Conservation (phyloP, 2,888 invertebrate genomes). For the Dynastes hyllus region DNA sequence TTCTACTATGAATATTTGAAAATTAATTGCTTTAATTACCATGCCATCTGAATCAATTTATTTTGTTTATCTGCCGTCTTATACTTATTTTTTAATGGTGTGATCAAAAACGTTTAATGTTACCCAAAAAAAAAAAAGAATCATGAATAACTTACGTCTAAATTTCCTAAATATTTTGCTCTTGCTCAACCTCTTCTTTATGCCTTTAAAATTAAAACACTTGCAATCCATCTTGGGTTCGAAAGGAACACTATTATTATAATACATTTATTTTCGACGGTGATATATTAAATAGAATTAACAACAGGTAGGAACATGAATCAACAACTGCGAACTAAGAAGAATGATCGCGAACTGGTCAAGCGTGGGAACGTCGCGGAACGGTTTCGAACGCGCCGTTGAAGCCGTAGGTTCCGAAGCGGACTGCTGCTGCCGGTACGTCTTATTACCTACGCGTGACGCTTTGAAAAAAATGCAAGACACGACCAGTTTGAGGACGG, state of each 20-base stretch:
- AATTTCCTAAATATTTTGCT: constrained; percentile 51
- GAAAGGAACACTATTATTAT: constrained; percentile 11
- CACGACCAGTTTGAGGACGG: constrained; percentile 31
- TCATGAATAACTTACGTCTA: constrained; percentile 38
- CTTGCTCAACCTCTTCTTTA: constrained; percentile 53
- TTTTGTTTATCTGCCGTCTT: too few species aligned
- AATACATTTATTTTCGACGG: neutral
- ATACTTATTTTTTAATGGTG: too few species aligned
- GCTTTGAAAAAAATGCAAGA: constrained; percentile 35
- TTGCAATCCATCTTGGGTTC: constrained; percentile 48
- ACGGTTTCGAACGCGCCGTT: constrained; percentile 9
- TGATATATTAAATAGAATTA: neutral
- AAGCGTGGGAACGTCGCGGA: constrained; percentile 33
- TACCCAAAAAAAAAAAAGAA: too few species aligned
- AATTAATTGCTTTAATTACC: neutral
- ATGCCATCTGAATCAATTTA: too few species aligned
- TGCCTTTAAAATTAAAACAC: constrained; percentile 53
- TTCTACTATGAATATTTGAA: too few species aligned
- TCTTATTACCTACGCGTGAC: constrained; percentile 37
- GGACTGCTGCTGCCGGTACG: neutral
- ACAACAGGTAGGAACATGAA: neutral
- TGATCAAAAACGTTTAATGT: too few species aligned
- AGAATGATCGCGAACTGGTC: constrained; percentile 36
- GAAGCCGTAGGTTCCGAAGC: constrained; percentile 21
- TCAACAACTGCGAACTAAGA: constrained; percentile 18